These are phyloP conservation scores for Auanema sp. DNA, from an alignment of 2,888 invertebrate species.

Conservation along the genomic window DNA sequence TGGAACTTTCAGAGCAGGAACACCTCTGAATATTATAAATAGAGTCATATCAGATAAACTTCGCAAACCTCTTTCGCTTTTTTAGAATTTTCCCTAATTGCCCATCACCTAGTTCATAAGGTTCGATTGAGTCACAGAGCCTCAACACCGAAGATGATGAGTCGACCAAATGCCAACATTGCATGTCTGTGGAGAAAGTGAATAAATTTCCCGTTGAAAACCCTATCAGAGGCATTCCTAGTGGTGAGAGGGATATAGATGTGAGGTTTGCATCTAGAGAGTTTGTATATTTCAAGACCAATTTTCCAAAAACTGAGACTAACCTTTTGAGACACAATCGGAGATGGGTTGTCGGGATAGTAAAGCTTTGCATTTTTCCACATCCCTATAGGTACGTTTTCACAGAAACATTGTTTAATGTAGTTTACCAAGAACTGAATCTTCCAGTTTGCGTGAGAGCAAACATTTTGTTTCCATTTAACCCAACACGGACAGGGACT, in stretches of 20 bases:
- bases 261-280: constrained; percentile 18
- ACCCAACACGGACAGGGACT: constrained; percentile 29
- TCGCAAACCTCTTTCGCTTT: constrained; percentile 16
- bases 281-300: background rate
- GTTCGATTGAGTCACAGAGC: constrained; percentile 7
- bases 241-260: constrained; percentile 16
- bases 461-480: constrained; percentile 30
- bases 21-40: constrained; percentile 7
- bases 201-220: constrained; percentile 37
- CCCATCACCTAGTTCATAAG: constrained; percentile 18
- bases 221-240: constrained; percentile 31
- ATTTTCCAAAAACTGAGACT: too few species aligned
- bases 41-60: background rate
- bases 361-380: constrained; percentile 23
- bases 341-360: constrained; percentile 26
- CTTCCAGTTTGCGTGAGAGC: constrained; percentile 34
- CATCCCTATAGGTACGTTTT: constrained; percentile 16
- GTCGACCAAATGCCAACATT: constrained; percentile 20
- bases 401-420: too few species aligned
- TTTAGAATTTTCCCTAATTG: constrained; percentile 30
- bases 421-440: constrained; percentile 31
- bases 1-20: constrained; percentile 17
- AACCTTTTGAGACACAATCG: constrained; percentile 30
- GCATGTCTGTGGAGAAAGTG: constrained; percentile 23
- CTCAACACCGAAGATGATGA: constrained; percentile 8